Evolutionary conservation across 2,888 invertebrate genomes (phyloP).

Genomic region (Cryptophagus acutangulus): DNA sequence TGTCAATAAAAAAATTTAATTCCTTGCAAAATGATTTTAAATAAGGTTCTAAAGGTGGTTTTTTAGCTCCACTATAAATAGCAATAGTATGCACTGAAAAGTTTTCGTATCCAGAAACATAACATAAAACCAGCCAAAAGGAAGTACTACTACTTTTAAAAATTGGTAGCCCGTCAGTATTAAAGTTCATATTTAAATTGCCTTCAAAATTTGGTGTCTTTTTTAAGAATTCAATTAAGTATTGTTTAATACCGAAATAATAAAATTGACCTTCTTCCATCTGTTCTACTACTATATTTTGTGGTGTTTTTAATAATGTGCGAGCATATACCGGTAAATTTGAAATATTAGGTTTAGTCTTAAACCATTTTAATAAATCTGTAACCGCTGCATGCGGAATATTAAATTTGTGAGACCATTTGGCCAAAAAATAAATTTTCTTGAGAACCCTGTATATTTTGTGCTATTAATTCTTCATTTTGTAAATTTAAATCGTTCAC

Average conservation of each 20-base stretch:
- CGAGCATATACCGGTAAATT: conserved; percentile 8
- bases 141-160: conserved; percentile 11
- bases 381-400: too few relatives aligned
- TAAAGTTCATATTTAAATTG: conserved; percentile 8
- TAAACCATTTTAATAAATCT: too few relatives aligned
- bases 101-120: conserved; percentile 9
- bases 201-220: neutral
- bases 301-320: conserved; percentile 10
- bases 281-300: conserved; percentile 4
- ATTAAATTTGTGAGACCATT: too few relatives aligned
- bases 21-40: too few relatives aligned
- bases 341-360: neutral
- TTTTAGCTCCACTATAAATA: too few relatives aligned
- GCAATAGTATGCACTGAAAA: conserved; percentile 10
- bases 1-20: too few relatives aligned
- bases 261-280: neutral
- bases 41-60: too few relatives aligned
- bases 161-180: conserved; percentile 14
- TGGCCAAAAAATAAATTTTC: too few relatives aligned
- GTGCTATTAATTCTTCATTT: too few relatives aligned
- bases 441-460: too few relatives aligned
- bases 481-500: too few relatives aligned
- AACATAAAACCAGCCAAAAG: conserved; percentile 16
- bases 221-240: conserved; percentile 2
- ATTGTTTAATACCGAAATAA: neutral